Evolutionary conservation across 64 coral and sea anemone genomes (phyloP).

Genomic region (Dendrophyllia cribrosa): DNA sequence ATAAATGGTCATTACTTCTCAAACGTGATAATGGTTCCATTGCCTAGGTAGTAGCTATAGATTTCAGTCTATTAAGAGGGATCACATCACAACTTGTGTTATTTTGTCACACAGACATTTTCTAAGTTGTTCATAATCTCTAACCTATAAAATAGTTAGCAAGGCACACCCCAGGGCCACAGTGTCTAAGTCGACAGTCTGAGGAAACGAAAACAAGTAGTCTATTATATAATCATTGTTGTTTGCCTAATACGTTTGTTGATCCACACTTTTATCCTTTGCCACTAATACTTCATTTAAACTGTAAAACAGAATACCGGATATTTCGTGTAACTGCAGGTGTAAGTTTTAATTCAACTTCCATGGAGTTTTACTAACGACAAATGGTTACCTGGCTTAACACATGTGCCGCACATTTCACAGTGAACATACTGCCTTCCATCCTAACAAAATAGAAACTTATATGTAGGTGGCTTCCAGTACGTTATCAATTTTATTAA

Average conservation of each 20-base stretch:
- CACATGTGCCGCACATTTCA: constrained; percentile 80
- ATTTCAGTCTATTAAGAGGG: background rate
- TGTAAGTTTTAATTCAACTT: background rate
- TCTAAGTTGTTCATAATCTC: no score
- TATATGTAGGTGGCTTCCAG: background rate
- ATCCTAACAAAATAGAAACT: constrained; percentile 53
- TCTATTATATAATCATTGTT: no score
- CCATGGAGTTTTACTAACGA: background rate
- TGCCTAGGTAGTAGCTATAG: background rate
- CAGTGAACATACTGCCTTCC: constrained; percentile 89
- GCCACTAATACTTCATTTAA: no score
- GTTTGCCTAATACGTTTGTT: no score
- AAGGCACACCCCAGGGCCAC: no score
- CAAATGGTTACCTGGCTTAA: constrained; percentile 85
- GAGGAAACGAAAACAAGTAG: no score
- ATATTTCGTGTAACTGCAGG: background rate
- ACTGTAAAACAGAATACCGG: no score
- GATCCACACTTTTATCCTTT: no score
- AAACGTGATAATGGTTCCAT: background rate
- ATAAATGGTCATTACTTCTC: background rate
- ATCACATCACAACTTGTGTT: background rate
- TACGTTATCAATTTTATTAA: no score
- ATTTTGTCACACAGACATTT: no score
- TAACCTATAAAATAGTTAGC: no score
- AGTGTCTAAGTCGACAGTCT: no score